Evolutionary conservation across 2,797 vertebrate species (phyloP).

Genomic region (Tenualosa ilisha): DNA sequence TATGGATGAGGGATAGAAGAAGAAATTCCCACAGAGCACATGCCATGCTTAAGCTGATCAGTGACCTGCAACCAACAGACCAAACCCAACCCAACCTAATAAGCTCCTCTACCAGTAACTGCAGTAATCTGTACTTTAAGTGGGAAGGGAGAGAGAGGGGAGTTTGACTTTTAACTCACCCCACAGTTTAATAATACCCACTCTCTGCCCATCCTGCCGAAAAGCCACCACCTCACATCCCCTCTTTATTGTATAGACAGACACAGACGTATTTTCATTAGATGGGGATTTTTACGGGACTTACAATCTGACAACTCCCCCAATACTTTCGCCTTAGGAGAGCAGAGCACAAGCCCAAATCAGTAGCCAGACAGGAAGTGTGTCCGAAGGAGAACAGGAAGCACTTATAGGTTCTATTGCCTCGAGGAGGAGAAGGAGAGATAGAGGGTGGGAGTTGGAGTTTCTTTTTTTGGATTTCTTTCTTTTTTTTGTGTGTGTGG

Average conservation of each 20-base stretch:
- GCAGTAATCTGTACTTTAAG: neutral
- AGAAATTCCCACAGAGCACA: slow-evolving; percentile 13
- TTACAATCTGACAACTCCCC: neutral
- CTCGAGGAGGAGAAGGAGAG: neutral
- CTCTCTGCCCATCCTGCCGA: neutral
- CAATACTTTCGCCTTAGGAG: neutral
- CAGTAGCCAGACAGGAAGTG: slow-evolving; percentile 23
- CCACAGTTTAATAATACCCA: neutral
- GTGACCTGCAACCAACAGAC: neutral
- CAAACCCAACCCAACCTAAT: neutral
- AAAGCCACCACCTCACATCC: too few species aligned
- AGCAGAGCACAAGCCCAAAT: neutral
- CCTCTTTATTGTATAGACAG: neutral
- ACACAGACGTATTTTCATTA: slow-evolving; percentile 6
- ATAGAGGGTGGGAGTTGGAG: neutral
- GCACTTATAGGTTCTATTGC: slow-evolving; percentile 6
- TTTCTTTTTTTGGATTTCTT: too few species aligned
- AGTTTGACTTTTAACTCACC: neutral
- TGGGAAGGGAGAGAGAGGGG: neutral
- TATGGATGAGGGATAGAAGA: neutral
- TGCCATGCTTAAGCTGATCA: neutral
- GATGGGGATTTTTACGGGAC: neutral
- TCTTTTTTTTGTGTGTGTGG: neutral
- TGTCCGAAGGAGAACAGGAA: slow-evolving; percentile 21
- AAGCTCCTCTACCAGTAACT: neutral